Evolutionary conservation across 2,888 invertebrate genomes (phyloP).

Genomic region (Dinocampus coccinellae): DNA sequence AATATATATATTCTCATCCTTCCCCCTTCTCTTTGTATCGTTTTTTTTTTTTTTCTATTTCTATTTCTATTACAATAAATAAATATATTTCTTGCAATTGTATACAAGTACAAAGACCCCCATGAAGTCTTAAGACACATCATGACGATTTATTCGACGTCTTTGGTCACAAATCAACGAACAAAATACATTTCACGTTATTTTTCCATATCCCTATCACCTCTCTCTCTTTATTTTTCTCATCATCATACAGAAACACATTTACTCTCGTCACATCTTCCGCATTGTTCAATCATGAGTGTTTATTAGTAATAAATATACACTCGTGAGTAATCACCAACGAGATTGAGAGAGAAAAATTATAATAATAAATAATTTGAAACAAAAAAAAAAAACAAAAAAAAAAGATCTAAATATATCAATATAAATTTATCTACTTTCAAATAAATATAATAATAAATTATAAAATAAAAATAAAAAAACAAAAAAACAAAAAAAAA

Average conservation of each 20-base stretch:
- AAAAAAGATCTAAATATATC: background rate
- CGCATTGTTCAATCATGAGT: constrained; percentile 26
- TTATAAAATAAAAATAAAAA: background rate
- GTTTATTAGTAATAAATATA: background rate
- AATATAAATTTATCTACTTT: too few relatives aligned
- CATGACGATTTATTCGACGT: constrained; percentile 48
- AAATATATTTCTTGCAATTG: too few relatives aligned
- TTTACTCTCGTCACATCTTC: constrained; percentile 25
- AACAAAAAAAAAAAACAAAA: background rate
- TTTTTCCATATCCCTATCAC: background rate
- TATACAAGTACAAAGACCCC: background rate
- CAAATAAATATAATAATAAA: too few relatives aligned
- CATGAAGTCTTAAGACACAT: too few relatives aligned
- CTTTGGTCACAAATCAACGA: constrained; percentile 51
- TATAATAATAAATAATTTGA: background rate
- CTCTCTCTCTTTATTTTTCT: too few relatives aligned
- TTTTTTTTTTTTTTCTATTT: too few relatives aligned
- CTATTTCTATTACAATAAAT: too few relatives aligned
- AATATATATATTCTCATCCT: too few relatives aligned
- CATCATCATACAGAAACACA: too few relatives aligned
- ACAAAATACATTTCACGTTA: constrained; percentile 39
- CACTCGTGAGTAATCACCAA: background rate
- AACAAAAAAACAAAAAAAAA: background rate
- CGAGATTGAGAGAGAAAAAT: too few relatives aligned
- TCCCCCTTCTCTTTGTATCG: too few relatives aligned